Evolutionary conservation across 2,113 vertebrate species (phyloP).

Genomic region (Gallinago media): DNA sequence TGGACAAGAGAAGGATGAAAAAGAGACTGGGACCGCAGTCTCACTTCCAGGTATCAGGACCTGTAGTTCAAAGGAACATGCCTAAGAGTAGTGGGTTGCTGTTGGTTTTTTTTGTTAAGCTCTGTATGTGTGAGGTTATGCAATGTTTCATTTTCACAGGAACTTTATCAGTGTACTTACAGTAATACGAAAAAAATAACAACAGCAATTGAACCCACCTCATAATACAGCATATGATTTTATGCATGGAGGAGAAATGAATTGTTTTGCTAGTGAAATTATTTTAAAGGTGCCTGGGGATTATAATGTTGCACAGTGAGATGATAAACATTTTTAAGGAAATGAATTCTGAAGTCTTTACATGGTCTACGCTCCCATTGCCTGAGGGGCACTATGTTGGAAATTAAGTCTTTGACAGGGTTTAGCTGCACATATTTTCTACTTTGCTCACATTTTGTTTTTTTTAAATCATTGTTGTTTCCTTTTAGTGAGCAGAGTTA

Average conservation of each 20-base stretch:
- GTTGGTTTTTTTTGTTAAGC: neutral
- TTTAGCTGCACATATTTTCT: neutral
- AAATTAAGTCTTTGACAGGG: constrained; percentile 15
- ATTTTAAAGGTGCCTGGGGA: constrained; percentile 34
- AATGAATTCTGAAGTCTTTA: constrained; percentile 37
- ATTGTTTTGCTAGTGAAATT: constrained; percentile 43
- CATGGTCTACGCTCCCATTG: neutral
- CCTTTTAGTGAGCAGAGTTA: neutral
- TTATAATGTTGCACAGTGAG: neutral
- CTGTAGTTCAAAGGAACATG: neutral
- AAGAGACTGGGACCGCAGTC: neutral
- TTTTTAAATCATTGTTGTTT: neutral
- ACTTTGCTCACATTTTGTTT: neutral
- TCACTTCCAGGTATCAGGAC: neutral
- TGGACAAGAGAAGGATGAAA: neutral
- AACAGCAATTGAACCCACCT: neutral
- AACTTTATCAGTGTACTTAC: neutral
- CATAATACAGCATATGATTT: constrained; percentile 23
- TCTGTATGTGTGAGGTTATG: neutral
- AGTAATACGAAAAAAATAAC: neutral
- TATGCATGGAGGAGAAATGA: constrained; percentile 28
- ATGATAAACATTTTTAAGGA: constrained; percentile 56
- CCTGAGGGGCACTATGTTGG: neutral
- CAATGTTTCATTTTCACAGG: neutral
- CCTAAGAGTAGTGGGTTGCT: neutral